phyloP scores from a whole-genome alignment of 2,797 vertebrate species.

The Leptoclinus maculatus region DNA sequence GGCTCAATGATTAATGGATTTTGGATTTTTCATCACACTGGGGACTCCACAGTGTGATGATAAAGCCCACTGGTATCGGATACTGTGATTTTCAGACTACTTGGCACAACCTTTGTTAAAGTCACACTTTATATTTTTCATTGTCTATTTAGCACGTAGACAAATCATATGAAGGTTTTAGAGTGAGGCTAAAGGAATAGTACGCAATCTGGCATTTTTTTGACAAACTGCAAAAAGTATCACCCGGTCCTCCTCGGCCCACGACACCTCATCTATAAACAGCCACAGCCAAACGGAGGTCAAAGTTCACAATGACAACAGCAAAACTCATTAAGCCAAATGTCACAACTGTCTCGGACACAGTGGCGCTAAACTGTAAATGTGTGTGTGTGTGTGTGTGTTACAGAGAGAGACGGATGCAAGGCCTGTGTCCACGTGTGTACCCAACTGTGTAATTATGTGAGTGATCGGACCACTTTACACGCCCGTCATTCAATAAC shows the following conservation, averaged over 20 bases:
- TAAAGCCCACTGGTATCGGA: neutral
- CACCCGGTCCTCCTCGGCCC: neutral
- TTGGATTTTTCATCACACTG: neutral
- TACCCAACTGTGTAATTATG: slow-evolving; percentile 66
- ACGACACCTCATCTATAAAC: slow-evolving; percentile 41
- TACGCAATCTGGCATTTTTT: neutral
- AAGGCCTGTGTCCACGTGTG: slow-evolving; percentile 25
- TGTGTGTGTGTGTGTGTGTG: slow-evolving; percentile 10
- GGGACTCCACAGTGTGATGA: neutral
- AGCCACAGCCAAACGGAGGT: slow-evolving; percentile 32
- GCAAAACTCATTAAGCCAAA: slow-evolving; percentile 63
- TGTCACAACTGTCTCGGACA: slow-evolving; percentile 57
- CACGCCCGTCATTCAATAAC: slow-evolving; percentile 62
- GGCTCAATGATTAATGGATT: neutral
- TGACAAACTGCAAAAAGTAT: slow-evolving; percentile 11
- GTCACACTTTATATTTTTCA: neutral
- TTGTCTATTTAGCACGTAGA: neutral
- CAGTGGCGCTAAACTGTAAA: slow-evolving; percentile 14
- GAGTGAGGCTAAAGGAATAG: neutral
- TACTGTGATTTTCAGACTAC: neutral
- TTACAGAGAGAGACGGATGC: slow-evolving; percentile 8
- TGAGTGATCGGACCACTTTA: slow-evolving; percentile 64
- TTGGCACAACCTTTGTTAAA: neutral
- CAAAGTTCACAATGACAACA: slow-evolving; percentile 58
- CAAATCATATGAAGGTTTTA: neutral